Conservation (phyloP, 2,113 vertebrate species). For the Corythornis cristatus region DNA sequence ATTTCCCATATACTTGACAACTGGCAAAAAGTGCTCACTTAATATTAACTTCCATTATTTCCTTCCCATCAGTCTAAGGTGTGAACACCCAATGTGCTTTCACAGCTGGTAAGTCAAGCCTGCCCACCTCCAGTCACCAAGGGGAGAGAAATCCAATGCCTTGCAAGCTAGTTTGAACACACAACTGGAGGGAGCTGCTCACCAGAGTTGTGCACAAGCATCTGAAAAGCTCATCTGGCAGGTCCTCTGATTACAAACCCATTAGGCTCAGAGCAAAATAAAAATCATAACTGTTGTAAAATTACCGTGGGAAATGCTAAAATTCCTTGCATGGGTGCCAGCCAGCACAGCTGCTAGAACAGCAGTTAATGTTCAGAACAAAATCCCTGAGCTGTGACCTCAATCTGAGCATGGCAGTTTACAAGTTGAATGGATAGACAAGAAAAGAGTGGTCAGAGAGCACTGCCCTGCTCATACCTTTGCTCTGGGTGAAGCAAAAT, state of each 20-base stretch:
- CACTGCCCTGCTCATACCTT: neutral
- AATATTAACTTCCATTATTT: neutral
- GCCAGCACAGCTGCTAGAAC: slow-evolving; percentile 46
- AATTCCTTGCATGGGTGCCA: slow-evolving; percentile 44
- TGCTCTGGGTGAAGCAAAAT: neutral
- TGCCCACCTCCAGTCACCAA: neutral
- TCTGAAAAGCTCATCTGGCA: slow-evolving; percentile 18
- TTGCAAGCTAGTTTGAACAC: neutral
- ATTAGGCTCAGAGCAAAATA: slow-evolving; percentile 28
- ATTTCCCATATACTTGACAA: neutral
- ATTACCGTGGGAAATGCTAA: slow-evolving; percentile 16
- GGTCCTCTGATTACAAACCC: neutral
- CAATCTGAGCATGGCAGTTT: neutral
- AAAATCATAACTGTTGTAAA: slow-evolving; percentile 10
- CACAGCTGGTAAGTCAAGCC: neutral
- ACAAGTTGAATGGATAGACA: neutral
- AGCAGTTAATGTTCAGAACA: slow-evolving; percentile 35
- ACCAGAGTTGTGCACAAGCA: neutral
- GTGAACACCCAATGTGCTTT: neutral
- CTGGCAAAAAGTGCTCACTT: neutral
- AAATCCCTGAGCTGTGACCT: neutral
- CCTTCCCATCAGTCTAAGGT: neutral
- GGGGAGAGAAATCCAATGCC: neutral
- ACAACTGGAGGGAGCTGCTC: neutral
- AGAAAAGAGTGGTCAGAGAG: neutral